Percentiles rank a stretch among this genome's conserved stretches.
Conservation (phyloP, 2,113 vertebrate species). For the Eurypyga helias region DNA sequence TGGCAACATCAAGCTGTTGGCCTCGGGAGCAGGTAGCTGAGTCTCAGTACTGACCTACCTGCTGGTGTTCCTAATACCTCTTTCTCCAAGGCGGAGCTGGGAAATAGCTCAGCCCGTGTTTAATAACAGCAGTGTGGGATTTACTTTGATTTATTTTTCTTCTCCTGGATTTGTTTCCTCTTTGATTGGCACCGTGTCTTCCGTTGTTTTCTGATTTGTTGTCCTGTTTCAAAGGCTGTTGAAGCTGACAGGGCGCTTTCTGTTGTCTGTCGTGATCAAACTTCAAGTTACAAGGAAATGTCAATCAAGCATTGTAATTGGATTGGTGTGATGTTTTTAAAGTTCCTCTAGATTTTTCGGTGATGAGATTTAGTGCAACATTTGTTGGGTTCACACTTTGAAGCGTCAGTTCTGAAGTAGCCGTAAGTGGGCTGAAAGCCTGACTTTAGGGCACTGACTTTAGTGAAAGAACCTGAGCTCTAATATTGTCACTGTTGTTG, state of each 20-base stretch:
- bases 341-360: background rate
- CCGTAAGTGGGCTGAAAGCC: fast-evolving
- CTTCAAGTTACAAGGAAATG: fast-evolving
- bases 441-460: background rate
- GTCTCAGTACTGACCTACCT: background rate
- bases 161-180: background rate
- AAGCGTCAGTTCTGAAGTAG: no score
- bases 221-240: background rate
- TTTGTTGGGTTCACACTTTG: background rate
- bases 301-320: fast-evolving
- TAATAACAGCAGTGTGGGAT: fast-evolving
- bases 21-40: fast-evolving
- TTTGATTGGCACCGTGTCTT: background rate
- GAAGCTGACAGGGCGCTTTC: background rate
- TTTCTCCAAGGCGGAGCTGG: background rate
- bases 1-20: background rate
- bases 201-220: background rate
- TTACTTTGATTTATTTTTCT: background rate
- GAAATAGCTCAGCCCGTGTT: fast-evolving
- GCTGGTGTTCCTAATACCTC: fast-evolving
- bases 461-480: background rate
- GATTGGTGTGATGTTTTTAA: background rate
- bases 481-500: background rate
- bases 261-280: background rate
- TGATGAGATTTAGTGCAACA: background rate